These are phyloP conservation scores for Meandrina meandrites DNA, from an alignment of 92 coral and sea anemone species.

Conservation along the genomic window DNA sequence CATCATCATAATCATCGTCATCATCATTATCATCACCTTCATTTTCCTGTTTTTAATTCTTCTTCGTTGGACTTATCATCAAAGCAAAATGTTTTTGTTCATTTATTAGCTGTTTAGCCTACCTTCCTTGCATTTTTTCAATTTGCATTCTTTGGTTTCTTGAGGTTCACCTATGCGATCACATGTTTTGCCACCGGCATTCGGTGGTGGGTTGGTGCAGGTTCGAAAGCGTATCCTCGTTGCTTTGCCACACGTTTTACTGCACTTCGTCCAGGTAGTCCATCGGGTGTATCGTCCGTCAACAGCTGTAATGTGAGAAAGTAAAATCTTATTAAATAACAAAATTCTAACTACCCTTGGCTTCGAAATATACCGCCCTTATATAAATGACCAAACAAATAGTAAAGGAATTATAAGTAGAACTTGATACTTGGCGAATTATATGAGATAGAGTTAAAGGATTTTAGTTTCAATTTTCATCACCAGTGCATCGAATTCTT, in stretches of 20 bases:
- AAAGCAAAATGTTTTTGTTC: too few relatives aligned
- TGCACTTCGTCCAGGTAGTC: constrained; percentile 59
- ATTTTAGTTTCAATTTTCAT: too few relatives aligned
- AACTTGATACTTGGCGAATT: too few relatives aligned
- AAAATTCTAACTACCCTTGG: neutral
- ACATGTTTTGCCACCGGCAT: constrained; percentile 46
- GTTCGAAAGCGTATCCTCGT: constrained; percentile 36
- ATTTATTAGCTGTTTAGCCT: neutral
- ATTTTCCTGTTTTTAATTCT: neutral
- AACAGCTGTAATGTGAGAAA: constrained; percentile 19
- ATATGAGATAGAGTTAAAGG: too few relatives aligned
- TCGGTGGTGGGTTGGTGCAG: constrained; percentile 60
- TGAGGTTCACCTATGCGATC: constrained; percentile 43
- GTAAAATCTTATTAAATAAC: neutral
- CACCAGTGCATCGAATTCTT: too few relatives aligned
- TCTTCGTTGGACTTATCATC: neutral
- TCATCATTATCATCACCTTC: neutral
- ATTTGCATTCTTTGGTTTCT: constrained; percentile 40
- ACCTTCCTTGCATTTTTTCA: constrained; percentile 14
- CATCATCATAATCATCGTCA: neutral
- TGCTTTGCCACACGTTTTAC: constrained; percentile 53
- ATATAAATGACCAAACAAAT: too few relatives aligned
- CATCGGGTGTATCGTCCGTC: constrained; percentile 60
- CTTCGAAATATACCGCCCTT: too few relatives aligned
- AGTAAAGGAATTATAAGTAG: too few relatives aligned